Evolutionary conservation across 1,140 invertebrate genomes (phyloP).

Genomic region (Aporrectodea caliginosa): DNA sequence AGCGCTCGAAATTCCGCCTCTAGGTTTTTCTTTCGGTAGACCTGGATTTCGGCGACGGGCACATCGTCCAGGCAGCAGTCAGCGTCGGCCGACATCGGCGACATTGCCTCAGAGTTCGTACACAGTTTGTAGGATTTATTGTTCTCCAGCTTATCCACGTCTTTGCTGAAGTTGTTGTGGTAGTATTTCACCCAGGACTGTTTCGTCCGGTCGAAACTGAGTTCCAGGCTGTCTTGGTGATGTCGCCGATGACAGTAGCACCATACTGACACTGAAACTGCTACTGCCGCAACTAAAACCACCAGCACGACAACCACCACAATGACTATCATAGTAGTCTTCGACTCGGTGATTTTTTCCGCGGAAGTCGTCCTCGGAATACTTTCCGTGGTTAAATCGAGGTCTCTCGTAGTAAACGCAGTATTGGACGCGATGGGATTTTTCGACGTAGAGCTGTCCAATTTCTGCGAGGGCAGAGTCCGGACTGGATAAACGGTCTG

Average conservation of each 20-base stretch:
- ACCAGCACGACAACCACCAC: conserved; percentile 36
- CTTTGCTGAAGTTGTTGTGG: background rate
- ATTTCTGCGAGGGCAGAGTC: too few relatives aligned
- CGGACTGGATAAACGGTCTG: conserved; percentile 33
- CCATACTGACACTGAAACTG: conserved; percentile 36
- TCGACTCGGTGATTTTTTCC: conserved; percentile 31
- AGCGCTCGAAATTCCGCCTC: conserved; percentile 45
- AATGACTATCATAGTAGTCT: conserved; percentile 38
- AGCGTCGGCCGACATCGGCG: background rate
- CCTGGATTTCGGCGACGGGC: conserved; percentile 24
- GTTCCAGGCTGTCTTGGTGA: conserved; percentile 29
- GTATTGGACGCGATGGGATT: background rate
- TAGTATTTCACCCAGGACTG: conserved; percentile 18
- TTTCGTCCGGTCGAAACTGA: conserved; percentile 34
- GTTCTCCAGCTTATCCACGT: background rate
- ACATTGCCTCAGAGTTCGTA: background rate
- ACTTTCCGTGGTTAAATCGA: too few relatives aligned
- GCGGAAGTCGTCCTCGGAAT: too few relatives aligned
- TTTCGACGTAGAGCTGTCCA: too few relatives aligned
- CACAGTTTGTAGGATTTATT: conserved; percentile 1
- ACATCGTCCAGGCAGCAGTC: background rate
- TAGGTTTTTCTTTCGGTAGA: conserved; percentile 37
- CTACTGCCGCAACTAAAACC: conserved; percentile 36
- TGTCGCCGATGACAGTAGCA: conserved; percentile 32
- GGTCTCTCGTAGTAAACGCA: background rate